Evolutionary conservation across 2,888 invertebrate genomes (phyloP), one percentile per base, ranked within the genome.

Genomic region (Xiphydria camelus): DNA sequence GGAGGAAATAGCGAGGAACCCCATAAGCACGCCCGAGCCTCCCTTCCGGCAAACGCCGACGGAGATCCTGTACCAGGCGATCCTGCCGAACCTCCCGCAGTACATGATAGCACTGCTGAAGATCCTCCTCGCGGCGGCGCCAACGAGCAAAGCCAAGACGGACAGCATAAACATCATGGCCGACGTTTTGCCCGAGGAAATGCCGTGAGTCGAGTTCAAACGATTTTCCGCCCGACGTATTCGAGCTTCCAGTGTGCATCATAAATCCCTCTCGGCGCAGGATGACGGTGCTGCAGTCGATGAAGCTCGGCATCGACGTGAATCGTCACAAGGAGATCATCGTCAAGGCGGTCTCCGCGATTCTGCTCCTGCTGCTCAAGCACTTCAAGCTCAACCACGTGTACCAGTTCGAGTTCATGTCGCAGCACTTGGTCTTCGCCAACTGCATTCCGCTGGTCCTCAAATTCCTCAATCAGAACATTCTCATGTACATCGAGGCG

Each of bases 391-490:
- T 90, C 32, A 99, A 97, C 78, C 99, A 99, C 78, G 84, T 98
- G 34, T 99, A 97, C 76, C 99, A 99, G 79, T 99, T 98, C 80
- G 99, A 99, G 78, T 98, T 94, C 73, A 94, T 98, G 88, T 94
- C 95, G 1, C 97, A 99, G 77, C 97, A 99, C 79, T 81, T 99
- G 59, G 96, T 99, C 6, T 98, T 98, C 78, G 98, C 98, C 47
- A 99, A 99, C 76, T 99, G 98, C 72, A 96, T 99, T 76, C 99
- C 99, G 0, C 79, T 99, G 50, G 94, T 99, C 14, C 80, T 99
- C 41, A 99, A 99, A 75, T 99, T 99, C 79, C 93, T 99, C 76
- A 99, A 99, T 77, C 98, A 99, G 77, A 95, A 97, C 68, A 95
- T 98, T 54, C 84, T 91, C 76, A 88, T 89, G 37, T 97, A 97